Evolutionary conservation across 2,797 vertebrate species (phyloP).

Genomic region (Zenarchopterus dispar): DNA sequence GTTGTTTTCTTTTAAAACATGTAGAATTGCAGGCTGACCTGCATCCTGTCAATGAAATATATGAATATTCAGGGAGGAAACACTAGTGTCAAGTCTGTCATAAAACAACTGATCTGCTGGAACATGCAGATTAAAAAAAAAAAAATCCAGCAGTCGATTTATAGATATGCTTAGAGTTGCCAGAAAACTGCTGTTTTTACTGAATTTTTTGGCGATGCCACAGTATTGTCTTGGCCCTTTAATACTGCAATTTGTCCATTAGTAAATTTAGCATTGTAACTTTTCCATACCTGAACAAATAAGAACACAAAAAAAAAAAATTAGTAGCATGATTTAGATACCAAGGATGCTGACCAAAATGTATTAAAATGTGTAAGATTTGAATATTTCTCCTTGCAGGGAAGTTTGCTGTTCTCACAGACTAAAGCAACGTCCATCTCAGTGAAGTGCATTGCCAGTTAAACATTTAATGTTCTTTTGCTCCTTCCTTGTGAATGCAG

Average conservation of each 20-base stretch:
- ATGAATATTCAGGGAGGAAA: constrained; percentile 37
- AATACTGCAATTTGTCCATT: too few species aligned
- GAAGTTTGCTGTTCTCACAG: background rate
- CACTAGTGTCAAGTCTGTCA: constrained; percentile 35
- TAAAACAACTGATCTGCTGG: constrained; percentile 42
- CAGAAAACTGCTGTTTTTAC: constrained; percentile 50
- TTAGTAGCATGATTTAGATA: constrained; percentile 5
- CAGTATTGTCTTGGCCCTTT: constrained; percentile 36
- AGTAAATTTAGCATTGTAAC: too few species aligned
- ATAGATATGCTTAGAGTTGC: constrained; percentile 31
- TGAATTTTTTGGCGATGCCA: constrained; percentile 45
- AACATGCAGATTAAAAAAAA: constrained; percentile 20
- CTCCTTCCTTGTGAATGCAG: background rate
- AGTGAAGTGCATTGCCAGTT: background rate
- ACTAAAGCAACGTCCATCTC: background rate
- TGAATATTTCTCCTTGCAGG: background rate
- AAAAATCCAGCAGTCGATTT: constrained; percentile 36
- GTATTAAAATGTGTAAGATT: constrained; percentile 2
- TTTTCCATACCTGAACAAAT: constrained; percentile 31
- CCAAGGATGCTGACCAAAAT: background rate
- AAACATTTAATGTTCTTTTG: background rate
- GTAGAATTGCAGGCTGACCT: constrained; percentile 25
- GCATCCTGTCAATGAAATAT: constrained; percentile 32
- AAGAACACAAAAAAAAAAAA: constrained; percentile 30
- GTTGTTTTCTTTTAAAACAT: constrained; percentile 68